Conservation (phyloP, 2,888 invertebrate genomes). For the Pyrrhosoma nymphula region DNA sequence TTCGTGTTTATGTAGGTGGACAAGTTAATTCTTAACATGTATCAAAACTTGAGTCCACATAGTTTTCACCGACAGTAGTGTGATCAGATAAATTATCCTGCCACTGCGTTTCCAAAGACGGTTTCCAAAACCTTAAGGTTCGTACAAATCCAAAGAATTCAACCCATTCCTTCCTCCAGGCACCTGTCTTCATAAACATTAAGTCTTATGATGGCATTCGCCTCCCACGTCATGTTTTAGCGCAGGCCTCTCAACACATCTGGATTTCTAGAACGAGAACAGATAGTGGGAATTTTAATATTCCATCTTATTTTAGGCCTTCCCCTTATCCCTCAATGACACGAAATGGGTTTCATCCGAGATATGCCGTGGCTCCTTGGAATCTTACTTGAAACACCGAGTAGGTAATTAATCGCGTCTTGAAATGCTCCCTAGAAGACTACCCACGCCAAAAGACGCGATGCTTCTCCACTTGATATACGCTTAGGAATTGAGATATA, state of each 20-base stretch:
- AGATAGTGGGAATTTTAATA: neutral
- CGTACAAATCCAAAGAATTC: neutral
- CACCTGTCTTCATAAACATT: neutral
- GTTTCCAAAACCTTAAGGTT: neutral
- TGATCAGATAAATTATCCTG: too few relatives aligned
- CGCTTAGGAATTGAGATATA: neutral
- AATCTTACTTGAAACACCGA: neutral
- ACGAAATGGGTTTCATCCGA: neutral
- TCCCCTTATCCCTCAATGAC: neutral
- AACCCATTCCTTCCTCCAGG: neutral
- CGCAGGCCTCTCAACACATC: neutral
- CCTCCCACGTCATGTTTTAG: neutral
- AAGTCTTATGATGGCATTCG: neutral
- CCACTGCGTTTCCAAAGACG: too few relatives aligned
- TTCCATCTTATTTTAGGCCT: neutral
- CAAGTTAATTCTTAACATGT: too few relatives aligned
- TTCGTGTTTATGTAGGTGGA: too few relatives aligned
- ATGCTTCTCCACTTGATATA: neutral
- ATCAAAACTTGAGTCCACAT: too few relatives aligned
- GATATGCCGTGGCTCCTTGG: neutral
- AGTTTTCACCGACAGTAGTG: too few relatives aligned
- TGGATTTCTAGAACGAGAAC: neutral
- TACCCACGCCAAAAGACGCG: neutral
- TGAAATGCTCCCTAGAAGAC: neutral
- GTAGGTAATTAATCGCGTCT: neutral